phyloP scores from a whole-genome alignment of 2,113 vertebrate genomes.

The Rutilus rutilus region DNA sequence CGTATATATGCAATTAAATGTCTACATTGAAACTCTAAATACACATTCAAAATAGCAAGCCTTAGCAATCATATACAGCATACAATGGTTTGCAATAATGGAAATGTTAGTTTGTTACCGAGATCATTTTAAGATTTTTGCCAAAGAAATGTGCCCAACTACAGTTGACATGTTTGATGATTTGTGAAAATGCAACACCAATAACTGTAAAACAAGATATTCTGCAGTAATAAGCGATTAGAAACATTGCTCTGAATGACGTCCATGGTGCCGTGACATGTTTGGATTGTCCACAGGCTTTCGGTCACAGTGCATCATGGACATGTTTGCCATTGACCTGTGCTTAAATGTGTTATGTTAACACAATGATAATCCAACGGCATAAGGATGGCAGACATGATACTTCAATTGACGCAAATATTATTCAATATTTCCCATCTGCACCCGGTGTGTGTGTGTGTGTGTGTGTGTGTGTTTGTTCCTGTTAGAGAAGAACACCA shows the following conservation, averaged over 20 bases:
- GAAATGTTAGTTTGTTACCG: not conserved
- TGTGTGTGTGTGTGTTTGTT: slow-evolving; percentile 8
- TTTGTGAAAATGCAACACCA: not conserved
- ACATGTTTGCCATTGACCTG: slow-evolving; percentile 13
- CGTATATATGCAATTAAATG: not conserved
- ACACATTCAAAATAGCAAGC: not conserved
- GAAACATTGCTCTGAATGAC: not conserved
- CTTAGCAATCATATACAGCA: not conserved
- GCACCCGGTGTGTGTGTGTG: not conserved
- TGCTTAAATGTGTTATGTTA: slow-evolving; percentile 34
- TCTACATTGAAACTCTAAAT: not conserved
- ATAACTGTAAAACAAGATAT: not conserved
- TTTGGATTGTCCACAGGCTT: slow-evolving; percentile 15
- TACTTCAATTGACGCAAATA: not conserved
- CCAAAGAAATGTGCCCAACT: not conserved
- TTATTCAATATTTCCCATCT: slow-evolving; percentile 3
- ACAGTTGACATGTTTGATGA: not conserved
- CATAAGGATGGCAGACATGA: not conserved
- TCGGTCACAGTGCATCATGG: not conserved
- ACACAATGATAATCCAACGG: not conserved
- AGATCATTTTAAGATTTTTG: not conserved
- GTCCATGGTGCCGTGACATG: not conserved
- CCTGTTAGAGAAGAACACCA: not conserved
- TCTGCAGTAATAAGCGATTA: not conserved
- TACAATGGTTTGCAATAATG: not conserved